phyloP scores from a whole-genome alignment of 2,113 vertebrate species.

The Elanoides forficatus region DNA sequence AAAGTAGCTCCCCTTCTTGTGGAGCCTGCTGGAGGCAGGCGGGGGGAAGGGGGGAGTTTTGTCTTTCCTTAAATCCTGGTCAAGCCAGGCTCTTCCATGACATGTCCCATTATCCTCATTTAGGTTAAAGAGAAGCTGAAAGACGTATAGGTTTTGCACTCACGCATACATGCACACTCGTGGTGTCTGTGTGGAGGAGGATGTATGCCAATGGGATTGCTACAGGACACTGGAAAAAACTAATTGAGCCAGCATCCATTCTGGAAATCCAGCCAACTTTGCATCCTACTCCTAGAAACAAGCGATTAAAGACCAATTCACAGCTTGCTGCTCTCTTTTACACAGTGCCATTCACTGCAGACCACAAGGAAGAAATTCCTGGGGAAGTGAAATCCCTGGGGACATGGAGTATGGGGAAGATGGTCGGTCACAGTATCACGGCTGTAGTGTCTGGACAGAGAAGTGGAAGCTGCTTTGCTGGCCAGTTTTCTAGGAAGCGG shows the following conservation, averaged over 20 bases:
- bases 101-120: neutral
- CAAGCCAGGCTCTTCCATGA: neutral
- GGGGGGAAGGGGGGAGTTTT: neutral
- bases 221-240: neutral
- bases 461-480: neutral
- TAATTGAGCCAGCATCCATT: neutral
- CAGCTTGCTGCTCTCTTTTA: neutral
- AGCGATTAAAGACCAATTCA: neutral
- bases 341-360: neutral
- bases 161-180: rapidly evolving
- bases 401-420: neutral
- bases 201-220: neutral
- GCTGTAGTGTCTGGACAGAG: neutral
- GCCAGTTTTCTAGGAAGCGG: neutral
- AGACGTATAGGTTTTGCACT: neutral
- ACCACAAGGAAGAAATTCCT: neutral
- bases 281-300: neutral
- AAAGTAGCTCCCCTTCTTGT: neutral
- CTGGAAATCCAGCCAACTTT: slow-evolving; percentile 5
- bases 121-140: neutral
- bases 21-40: neutral
- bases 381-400: neutral
- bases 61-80: neutral
- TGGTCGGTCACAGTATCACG: rapidly evolving
- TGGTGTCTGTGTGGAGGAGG: neutral